phyloP scores from a whole-genome alignment of 1,140 invertebrate species.

The Drosophila ercepeae region DNA sequence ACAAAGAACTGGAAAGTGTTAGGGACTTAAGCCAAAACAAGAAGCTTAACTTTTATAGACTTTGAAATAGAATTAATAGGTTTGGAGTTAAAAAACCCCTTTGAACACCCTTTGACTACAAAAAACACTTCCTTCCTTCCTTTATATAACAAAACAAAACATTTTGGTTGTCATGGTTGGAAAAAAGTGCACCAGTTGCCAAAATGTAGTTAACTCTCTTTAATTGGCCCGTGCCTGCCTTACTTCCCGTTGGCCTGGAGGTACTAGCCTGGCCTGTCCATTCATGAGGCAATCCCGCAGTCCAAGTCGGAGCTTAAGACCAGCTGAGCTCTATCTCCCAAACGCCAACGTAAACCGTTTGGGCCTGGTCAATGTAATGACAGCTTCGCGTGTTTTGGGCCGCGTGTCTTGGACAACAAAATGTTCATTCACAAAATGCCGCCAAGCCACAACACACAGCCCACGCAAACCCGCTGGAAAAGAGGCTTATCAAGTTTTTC shows the following conservation, averaged over 20 bases:
- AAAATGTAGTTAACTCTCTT: not conserved
- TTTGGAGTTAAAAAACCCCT: not conserved
- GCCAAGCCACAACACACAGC: constrained; percentile 25
- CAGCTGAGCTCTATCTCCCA: constrained; percentile 20
- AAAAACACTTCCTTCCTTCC: not conserved
- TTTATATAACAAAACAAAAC: not conserved
- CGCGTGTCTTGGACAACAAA: constrained; percentile 24
- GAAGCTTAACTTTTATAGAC: not conserved
- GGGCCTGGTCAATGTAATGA: constrained; percentile 68
- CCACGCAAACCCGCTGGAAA: constrained; percentile 57
- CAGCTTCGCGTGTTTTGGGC: constrained; percentile 64
- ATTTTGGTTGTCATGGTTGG: not conserved
- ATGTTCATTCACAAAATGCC: constrained; percentile 70
- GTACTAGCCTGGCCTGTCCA: constrained; percentile 18
- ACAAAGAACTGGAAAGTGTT: too few relatives aligned
- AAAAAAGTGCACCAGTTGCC: not conserved
- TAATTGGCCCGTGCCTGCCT: not conserved
- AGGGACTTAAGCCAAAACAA: too few relatives aligned
- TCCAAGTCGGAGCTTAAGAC: not conserved
- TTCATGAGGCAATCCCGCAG: constrained; percentile 37
- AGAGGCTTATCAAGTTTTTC: constrained; percentile 71
- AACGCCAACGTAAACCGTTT: constrained; percentile 52
- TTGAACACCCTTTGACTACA: too few relatives aligned
- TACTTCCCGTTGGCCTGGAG: not conserved
- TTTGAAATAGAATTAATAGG: not conserved